These are phyloP conservation scores for Idaea biselata DNA, from an alignment of 2,888 invertebrate genomes.

Conservation along the genomic window DNA sequence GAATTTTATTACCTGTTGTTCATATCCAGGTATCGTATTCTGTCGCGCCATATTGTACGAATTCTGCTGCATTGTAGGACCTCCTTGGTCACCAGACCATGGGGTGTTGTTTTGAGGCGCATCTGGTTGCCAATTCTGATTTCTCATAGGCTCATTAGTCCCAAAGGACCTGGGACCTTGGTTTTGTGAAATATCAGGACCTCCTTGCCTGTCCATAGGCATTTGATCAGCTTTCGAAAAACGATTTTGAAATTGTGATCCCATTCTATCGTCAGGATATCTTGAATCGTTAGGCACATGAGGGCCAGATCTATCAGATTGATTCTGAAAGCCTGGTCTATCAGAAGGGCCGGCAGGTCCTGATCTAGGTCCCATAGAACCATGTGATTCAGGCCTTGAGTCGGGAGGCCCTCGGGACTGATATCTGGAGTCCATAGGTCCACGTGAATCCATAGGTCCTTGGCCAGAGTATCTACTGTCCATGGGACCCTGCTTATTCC, in stretches of 20 bases:
- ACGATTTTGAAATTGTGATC: background rate
- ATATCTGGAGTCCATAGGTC: background rate
- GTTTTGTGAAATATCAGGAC: background rate
- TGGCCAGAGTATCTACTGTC: background rate
- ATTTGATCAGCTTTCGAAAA: too few relatives aligned
- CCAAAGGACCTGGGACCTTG: conserved; percentile 13
- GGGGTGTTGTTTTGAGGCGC: conserved; percentile 28
- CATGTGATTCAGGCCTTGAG: background rate
- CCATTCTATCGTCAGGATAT: background rate
- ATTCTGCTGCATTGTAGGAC: background rate
- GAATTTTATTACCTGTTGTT: conserved; percentile 32
- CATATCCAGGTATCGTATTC: conserved; percentile 30
- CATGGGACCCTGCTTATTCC: too few relatives aligned
- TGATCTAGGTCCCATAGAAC: background rate
- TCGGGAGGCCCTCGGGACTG: background rate
- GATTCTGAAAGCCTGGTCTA: background rate
- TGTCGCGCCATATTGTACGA: conserved; percentile 24
- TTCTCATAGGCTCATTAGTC: background rate
- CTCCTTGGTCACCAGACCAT: conserved; percentile 18
- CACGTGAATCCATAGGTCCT: background rate
- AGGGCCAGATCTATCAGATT: background rate
- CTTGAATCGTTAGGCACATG: background rate
- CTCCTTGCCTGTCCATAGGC: background rate
- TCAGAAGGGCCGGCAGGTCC: background rate
- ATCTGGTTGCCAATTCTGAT: conserved; percentile 25